Base-by-base conservation (phyloP, 2,113 vertebrate species). In the Agapornis roseicollis region DNA sequence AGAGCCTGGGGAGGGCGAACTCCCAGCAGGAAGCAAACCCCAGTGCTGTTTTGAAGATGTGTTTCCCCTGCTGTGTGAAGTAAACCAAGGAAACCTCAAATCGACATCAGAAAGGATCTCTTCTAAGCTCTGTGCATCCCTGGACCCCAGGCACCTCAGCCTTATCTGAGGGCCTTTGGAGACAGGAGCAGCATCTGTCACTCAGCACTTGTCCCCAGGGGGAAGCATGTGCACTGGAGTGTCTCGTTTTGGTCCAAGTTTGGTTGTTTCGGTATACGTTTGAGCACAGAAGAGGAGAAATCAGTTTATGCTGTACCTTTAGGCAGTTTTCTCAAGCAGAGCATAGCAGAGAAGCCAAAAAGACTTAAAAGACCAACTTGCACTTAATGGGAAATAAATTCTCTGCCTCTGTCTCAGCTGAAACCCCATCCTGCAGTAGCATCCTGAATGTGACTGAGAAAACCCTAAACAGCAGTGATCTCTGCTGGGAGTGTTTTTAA, bases 1-100 rank as follows among this genome's bases (percentile, higher is more conserved):
- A 80, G 33, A 65, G 15, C 46, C 2, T 1, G 13, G 28, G 17
- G 27, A 42, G 42, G 65, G 56, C 0, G 0, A 63, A 17, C 52
- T 80, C 41, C 33, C 47, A 15, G 65, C 61, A 93, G 85, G 78
- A 68, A 86, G 69, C 50, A 88, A 90, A 92, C 47, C 65, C 42
- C 37, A 25, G 42, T 0, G 0, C 33, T 50, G 17, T 49, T 88
- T 68, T 66, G n/a, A 88, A 76, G 61, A 72, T 7, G 20, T 6
- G 2, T 94, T 93, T 91, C 72, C 84, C 65, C 80, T 33, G 37
- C 91, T 77, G 52, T 25, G 61, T 58, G 84, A 88, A 94, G 53
- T 13, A 89, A 97, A 85, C 72, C 52, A 58, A 85, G 53, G 66
- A 89, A 91, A 93, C 84, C 91, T 97, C 89, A 81, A 70, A 85